These are phyloP conservation scores for Platyrinchus mystaceus DNA, from an alignment of 2,797 vertebrate species.

Conservation along the genomic window DNA sequence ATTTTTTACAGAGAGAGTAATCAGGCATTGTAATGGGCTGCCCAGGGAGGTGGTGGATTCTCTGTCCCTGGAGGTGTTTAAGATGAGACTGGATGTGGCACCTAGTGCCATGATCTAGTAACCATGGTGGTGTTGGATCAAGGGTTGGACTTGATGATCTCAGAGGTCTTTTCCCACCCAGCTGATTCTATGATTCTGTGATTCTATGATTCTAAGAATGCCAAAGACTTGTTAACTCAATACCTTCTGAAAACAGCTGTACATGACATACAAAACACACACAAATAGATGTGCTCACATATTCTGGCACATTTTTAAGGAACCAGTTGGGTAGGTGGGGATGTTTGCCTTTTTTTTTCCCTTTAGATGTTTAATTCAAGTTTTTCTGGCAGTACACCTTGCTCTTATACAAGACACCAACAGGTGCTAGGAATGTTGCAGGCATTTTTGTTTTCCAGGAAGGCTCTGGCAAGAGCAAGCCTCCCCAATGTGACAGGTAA, in stretches of 20 bases:
- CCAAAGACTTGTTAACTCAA: not conserved
- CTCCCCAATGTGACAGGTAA: not conserved
- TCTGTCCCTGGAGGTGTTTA: no score
- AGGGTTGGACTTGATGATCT: no score
- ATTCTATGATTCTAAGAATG: not conserved
- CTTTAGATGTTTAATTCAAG: not conserved
- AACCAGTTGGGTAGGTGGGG: not conserved
- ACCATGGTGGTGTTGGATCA: no score
- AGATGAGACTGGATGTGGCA: no score
- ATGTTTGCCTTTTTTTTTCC: not conserved
- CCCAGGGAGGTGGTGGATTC: no score
- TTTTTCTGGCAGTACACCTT: not conserved
- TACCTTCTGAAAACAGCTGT: not conserved
- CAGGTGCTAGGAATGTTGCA: not conserved
- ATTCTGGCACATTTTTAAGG: not conserved
- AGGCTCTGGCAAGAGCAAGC: not conserved
- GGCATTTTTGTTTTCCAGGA: not conserved
- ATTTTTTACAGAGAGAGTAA: no score
- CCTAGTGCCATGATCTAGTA: no score
- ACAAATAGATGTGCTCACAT: not conserved
- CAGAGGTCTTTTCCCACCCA: no score
- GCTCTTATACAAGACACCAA: not conserved
- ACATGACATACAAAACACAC: not conserved
- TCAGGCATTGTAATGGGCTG: no score
- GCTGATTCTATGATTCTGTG: no score